Evolutionary conservation across 2,888 invertebrate genomes (phyloP).

Genomic region (Sipha maydis): DNA sequence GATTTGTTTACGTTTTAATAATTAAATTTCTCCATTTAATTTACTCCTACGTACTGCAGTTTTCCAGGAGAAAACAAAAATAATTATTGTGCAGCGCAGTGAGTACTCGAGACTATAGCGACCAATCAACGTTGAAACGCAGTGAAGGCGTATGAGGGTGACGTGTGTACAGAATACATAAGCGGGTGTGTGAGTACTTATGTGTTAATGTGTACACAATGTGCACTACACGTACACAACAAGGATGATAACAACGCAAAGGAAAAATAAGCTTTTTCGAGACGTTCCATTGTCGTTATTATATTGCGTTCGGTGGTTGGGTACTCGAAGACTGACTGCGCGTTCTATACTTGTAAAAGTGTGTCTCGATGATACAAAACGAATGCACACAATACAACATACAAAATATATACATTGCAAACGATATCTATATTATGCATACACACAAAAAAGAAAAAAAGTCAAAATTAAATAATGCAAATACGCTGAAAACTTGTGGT

Average conservation of each 20-base stretch:
- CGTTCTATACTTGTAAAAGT: conserved; percentile 12
- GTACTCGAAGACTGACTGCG: conserved; percentile 1
- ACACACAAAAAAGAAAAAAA: background rate
- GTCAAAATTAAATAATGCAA: background rate
- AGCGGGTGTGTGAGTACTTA: background rate
- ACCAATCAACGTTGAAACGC: conserved; percentile 21
- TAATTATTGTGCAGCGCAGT: background rate
- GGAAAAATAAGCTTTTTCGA: conserved; percentile 30
- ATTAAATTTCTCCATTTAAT: background rate
- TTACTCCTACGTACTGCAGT: background rate
- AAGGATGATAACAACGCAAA: background rate
- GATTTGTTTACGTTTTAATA: background rate
- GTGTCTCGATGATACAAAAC: background rate
- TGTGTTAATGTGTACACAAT: background rate
- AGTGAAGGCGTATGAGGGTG: background rate
- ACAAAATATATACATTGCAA: background rate
- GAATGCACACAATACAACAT: background rate
- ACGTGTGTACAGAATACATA: background rate
- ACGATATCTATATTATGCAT: background rate
- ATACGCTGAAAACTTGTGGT: background rate
- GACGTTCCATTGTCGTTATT: background rate
- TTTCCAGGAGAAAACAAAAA: background rate
- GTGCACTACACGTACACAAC: background rate
- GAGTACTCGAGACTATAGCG: conserved; percentile 1
- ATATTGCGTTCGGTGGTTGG: background rate